Base-by-base conservation (phyloP, 2,888 invertebrate genomes). In the Hetaerina titia region DNA sequence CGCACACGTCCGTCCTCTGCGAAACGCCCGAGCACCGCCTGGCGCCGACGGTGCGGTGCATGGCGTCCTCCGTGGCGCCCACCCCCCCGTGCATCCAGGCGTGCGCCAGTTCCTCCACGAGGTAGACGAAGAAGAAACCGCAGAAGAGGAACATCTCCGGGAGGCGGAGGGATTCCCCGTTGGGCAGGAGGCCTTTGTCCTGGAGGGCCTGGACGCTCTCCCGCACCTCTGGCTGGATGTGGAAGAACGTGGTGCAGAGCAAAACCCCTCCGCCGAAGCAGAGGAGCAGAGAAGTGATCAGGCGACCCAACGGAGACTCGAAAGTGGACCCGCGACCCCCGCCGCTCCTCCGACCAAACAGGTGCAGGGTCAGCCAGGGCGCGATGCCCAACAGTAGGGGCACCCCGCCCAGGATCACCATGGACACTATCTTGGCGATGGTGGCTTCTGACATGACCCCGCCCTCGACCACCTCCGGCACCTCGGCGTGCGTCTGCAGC, bases 221-320 rank as follows among this genome's bases (percentile, higher is more conserved):
- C 17, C 97, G 97, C 0, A 98, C 98, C 97, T 98, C 98, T 1
- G 98, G 98, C 95, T 98, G 97, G 96, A 99, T 97, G 96, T 99
- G 98, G 95, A 98, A 96, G 96, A 99, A 98, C 8, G 98, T 98
- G 5, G 98, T 98, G 95, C 98, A 98, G 81, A 99, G 97, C 31
- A 99, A 97, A 0, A 98, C 98, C 17, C 98, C 98, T n/a, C 98
- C 98, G 25, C 98, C 98, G 95, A 98, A 98, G n/a, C 98, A 98
- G 56, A 98, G 97, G 57, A 98, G 96, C 31, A 98, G 97, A 96
- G 97, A 97, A 22, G 90, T 87, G 17, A 87, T 60, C 11, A 92
- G 74, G n/a, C 92, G 92, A 1, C 92, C 92, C 15, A 4, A 56
- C 4, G 92, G 92, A 6, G 92, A 74, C 64, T 92, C 92, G 92